These are phyloP conservation scores for Cariama cristata DNA, from an alignment of 2,113 vertebrate species.

Conservation along the genomic window DNA sequence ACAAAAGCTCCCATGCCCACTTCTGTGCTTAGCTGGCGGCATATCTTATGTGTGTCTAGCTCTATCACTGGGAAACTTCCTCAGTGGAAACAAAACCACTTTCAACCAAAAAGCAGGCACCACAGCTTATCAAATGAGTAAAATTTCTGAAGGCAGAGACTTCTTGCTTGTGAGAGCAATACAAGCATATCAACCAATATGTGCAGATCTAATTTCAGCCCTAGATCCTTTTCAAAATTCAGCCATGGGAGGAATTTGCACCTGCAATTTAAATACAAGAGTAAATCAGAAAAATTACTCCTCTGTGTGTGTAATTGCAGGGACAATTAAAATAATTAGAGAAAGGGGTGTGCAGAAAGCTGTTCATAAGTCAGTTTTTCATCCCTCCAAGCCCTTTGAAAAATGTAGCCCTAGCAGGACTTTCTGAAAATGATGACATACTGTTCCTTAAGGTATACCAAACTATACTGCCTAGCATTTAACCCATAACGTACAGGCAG, in stretches of 20 bases:
- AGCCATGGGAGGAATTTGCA: not conserved
- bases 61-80: not conserved
- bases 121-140: not conserved
- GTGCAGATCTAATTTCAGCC: not conserved
- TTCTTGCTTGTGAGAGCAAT: not conserved
- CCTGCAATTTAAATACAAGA: not conserved
- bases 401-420: not conserved
- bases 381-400: not conserved
- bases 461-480: not conserved
- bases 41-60: not conserved
- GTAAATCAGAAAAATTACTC: constrained; percentile 7
- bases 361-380: not conserved
- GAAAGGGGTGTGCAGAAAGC: not conserved
- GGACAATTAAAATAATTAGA: constrained; percentile 32
- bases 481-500: not conserved
- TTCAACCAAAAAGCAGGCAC: not conserved
- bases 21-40: not conserved
- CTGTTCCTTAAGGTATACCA: not conserved
- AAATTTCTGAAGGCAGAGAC: not conserved
- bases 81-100: not conserved
- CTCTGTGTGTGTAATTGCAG: not conserved
- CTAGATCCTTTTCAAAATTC: not conserved
- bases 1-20: not conserved
- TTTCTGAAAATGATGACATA: not conserved
- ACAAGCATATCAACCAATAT: not conserved